Percentiles rank a stretch among this genome's conserved stretches.
Conservation (phyloP, 2,888 invertebrate species). For the Drosophila yooni region DNA sequence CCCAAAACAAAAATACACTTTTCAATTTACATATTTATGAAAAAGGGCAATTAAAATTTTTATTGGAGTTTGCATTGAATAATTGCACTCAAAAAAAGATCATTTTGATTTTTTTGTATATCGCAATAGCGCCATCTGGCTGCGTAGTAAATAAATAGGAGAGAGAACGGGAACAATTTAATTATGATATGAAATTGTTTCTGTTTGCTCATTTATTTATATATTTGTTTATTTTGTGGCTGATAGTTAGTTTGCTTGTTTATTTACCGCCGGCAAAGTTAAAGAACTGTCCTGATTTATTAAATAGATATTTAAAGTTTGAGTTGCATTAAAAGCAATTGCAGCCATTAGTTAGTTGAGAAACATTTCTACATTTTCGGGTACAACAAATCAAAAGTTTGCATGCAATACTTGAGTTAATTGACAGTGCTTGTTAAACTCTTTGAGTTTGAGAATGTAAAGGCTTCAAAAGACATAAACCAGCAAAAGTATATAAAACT, state of each 20-base stretch:
- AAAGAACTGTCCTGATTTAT: constrained; percentile 14
- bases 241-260: constrained; percentile 32
- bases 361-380: background rate
- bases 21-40: constrained; percentile 60
- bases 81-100: constrained; percentile 55
- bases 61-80: constrained; percentile 71
- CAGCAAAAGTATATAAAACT: background rate
- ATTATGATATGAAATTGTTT: constrained; percentile 48
- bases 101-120: constrained; percentile 36
- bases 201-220: constrained; percentile 57
- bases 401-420: background rate
- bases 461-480: background rate
- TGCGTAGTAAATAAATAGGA: constrained; percentile 18
- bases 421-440: background rate
- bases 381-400: background rate
- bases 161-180: constrained; percentile 30
- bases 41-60: constrained; percentile 72
- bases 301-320: constrained; percentile 6
- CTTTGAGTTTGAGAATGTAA: background rate
- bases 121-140: constrained; percentile 40
- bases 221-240: constrained; percentile 26
- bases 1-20: constrained; percentile 34
- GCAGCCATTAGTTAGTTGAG: background rate
- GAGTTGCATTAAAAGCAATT: background rate
- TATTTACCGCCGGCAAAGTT: constrained; percentile 24